A percentile compares a stretch with the other conserved stretches of the same genome.
Conservation (phyloP, 2,797 vertebrate genomes). For the Coregonus ussuriensis region DNA sequence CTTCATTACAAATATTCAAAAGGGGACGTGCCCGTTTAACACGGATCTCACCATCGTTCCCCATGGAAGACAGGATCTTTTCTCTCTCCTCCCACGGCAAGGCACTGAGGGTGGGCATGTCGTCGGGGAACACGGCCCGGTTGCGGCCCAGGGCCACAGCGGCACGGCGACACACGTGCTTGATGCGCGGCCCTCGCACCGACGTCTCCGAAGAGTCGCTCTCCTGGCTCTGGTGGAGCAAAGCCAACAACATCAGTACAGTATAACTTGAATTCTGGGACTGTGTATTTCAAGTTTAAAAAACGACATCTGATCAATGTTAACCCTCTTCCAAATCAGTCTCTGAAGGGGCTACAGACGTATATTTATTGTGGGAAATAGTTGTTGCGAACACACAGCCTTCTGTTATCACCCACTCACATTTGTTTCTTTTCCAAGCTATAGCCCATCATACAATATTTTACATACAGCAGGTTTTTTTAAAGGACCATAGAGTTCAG, state of each 20-base stretch:
- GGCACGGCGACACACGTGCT: constrained; percentile 97
- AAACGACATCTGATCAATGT: too few species aligned
- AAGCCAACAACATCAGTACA: not conserved
- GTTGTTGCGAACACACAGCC: too few species aligned
- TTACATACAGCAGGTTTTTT: not conserved
- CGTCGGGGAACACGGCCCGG: constrained; percentile 96
- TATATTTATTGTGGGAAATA: too few species aligned
- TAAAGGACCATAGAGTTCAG: not conserved
- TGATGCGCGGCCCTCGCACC: constrained; percentile 94
- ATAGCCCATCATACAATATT: not conserved
- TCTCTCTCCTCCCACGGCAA: constrained; percentile 99
- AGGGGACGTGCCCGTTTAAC: too few species aligned
- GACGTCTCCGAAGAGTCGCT: constrained; percentile 96
- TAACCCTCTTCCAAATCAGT: not conserved
- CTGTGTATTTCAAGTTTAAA: not conserved
- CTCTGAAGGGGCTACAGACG: not conserved
- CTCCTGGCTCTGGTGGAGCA: constrained; percentile 86
- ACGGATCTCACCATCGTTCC: constrained; percentile 89
- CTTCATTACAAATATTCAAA: too few species aligned
- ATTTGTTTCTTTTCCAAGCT: not conserved
- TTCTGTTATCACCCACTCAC: too few species aligned
- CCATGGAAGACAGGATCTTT: constrained; percentile 99
- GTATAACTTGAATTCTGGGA: not conserved
- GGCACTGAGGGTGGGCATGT: constrained; percentile 99
- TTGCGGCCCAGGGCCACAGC: constrained; percentile 97